phyloP scores from a whole-genome alignment of 2,888 invertebrate genomes.

The Cephus runcator region DNA sequence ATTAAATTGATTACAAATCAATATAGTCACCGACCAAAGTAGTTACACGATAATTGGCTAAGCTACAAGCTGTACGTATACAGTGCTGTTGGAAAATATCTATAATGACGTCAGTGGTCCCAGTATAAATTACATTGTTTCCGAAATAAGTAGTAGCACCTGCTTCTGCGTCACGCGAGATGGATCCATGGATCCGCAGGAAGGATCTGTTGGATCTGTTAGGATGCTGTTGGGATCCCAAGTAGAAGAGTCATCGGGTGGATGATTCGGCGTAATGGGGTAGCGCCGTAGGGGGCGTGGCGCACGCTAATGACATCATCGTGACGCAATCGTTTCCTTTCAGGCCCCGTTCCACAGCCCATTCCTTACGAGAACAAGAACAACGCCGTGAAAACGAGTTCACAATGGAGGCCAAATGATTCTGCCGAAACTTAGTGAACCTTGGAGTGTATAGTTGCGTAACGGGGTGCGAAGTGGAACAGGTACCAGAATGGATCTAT shows the following conservation, averaged over 20 bases:
- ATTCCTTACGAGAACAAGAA: slow-evolving; percentile 33
- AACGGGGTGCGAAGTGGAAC: neutral
- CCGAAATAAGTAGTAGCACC: slow-evolving; percentile 18
- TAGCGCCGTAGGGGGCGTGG: slow-evolving; percentile 57
- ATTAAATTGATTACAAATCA: neutral
- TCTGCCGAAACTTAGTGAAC: neutral
- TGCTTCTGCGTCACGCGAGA: slow-evolving; percentile 13
- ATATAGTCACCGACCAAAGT: neutral
- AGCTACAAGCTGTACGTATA: no score
- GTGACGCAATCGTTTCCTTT: slow-evolving; percentile 61
- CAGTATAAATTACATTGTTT: slow-evolving; percentile 21
- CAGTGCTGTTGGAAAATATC: neutral
- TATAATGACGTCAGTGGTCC: neutral
- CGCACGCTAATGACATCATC: slow-evolving; percentile 59
- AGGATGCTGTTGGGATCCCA: slow-evolving; percentile 5
- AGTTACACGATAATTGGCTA: neutral
- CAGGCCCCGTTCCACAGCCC: slow-evolving; percentile 14
- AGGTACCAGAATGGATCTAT: slow-evolving; percentile 4
- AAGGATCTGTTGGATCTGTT: neutral
- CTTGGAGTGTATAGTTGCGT: neutral
- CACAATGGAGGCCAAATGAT: slow-evolving; percentile 27
- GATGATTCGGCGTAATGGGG: slow-evolving; percentile 56
- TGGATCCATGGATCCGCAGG: slow-evolving; percentile 5
- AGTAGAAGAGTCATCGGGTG: slow-evolving; percentile 16
- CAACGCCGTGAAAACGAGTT: slow-evolving; percentile 44